Evolutionary conservation across 1,140 invertebrate genomes (phyloP).

Genomic region (Augochlora pura): DNA sequence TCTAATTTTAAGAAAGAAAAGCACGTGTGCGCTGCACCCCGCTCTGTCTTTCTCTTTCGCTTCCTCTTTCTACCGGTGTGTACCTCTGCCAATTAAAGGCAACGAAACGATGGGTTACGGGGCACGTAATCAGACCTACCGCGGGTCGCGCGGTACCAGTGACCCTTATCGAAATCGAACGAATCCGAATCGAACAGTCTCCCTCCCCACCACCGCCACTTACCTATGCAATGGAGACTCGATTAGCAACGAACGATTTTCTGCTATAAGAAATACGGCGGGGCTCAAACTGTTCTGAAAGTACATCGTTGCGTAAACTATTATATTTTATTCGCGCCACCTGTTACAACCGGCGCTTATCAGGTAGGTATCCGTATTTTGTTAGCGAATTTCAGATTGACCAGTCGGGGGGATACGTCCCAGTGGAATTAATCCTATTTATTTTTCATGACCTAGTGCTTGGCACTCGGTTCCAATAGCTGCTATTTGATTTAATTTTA

Average conservation of each 20-base stretch:
- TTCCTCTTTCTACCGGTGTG: background rate
- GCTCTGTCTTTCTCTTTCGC: too few species aligned
- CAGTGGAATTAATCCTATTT: too few species aligned
- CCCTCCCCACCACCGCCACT: too few species aligned
- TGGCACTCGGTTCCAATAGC: too few species aligned
- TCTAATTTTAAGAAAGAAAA: conserved; percentile 39
- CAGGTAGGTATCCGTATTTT: too few species aligned
- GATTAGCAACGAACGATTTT: background rate
- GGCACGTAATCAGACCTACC: background rate
- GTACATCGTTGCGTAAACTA: too few species aligned
- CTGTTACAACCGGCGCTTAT: too few species aligned
- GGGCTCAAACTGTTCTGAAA: background rate
- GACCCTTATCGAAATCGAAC: background rate
- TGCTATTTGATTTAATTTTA: too few species aligned
- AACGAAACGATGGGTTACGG: conserved; percentile 32
- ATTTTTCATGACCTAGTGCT: too few species aligned
- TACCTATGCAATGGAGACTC: background rate
- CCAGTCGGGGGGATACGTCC: too few species aligned
- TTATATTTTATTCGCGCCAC: too few species aligned
- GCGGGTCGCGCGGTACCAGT: background rate
- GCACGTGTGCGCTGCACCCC: background rate
- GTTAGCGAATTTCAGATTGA: too few species aligned
- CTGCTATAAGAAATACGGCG: background rate
- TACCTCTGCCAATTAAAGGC: conserved; percentile 35
- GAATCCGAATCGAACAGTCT: background rate